phyloP scores from a whole-genome alignment of 2,113 vertebrate species.

The Rhinoptilus africanus region DNA sequence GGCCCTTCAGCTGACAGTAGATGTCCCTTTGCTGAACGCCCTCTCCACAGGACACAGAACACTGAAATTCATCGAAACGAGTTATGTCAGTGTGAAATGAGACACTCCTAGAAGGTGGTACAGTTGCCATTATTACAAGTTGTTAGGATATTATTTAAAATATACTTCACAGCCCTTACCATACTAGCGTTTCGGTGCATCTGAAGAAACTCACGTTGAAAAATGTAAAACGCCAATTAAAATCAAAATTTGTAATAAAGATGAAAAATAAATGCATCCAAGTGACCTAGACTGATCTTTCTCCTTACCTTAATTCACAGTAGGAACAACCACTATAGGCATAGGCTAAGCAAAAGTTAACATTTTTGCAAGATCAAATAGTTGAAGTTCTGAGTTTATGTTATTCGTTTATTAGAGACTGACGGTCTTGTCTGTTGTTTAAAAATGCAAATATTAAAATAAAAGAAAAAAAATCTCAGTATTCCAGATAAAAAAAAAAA shows the following conservation, averaged over 20 bases:
- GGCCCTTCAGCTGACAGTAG: constrained; percentile 81
- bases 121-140: background rate
- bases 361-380: background rate
- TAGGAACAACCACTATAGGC: background rate
- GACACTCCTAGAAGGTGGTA: background rate
- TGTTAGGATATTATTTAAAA: background rate
- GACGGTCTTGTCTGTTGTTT: background rate
- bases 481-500: background rate
- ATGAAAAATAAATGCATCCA: background rate
- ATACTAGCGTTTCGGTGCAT: background rate
- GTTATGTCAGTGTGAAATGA: background rate
- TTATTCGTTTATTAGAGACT: background rate
- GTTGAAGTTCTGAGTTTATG: background rate
- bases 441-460: background rate
- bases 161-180: no score
- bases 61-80: constrained; percentile 70
- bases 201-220: background rate
- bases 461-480: background rate
- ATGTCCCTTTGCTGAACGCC: constrained; percentile 84
- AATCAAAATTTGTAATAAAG: background rate
- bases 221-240: background rate
- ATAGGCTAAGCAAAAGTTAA: background rate
- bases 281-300: background rate
- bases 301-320: background rate
- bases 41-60: constrained; percentile 86